These are phyloP conservation scores for Aspidoscelis tigris DNA, from an alignment of 2,113 vertebrate genomes.

Conservation along the genomic window DNA sequence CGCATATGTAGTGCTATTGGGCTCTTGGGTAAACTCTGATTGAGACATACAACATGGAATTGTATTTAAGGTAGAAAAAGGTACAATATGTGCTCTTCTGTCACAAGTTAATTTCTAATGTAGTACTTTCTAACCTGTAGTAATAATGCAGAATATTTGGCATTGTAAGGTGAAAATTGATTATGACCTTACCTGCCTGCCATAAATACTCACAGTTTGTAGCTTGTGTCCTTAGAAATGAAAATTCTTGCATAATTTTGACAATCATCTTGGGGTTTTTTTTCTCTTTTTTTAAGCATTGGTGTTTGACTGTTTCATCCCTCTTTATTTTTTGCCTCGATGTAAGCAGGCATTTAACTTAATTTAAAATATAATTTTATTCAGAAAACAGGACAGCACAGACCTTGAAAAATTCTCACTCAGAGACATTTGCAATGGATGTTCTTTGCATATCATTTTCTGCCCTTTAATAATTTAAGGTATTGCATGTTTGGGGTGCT, in stretches of 20 bases:
- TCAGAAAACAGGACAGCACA: constrained; percentile 17
- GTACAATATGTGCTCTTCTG: background rate
- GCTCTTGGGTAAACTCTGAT: background rate
- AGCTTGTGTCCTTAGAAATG: background rate
- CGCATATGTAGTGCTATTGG: accelerated
- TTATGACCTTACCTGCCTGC: background rate
- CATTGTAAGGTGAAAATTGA: background rate
- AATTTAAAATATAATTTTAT: constrained; percentile 3
- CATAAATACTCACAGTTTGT: background rate
- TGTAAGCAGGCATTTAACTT: background rate
- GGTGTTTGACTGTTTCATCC: background rate
- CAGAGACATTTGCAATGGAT: too few species aligned
- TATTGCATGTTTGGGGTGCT: constrained; percentile 7
- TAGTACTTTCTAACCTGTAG: background rate
- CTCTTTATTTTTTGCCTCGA: background rate
- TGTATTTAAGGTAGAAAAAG: too few species aligned
- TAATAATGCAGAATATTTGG: background rate
- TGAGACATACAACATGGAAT: too few species aligned
- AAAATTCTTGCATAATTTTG: background rate
- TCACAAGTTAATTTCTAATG: background rate
- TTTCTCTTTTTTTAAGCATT: background rate
- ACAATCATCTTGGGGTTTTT: too few species aligned
- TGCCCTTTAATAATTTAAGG: constrained; percentile 13
- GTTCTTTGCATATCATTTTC: background rate
- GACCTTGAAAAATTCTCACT: background rate